Evolutionary conservation across 2,113 vertebrate genomes (phyloP).

Genomic region (Menura novaehollandiae): DNA sequence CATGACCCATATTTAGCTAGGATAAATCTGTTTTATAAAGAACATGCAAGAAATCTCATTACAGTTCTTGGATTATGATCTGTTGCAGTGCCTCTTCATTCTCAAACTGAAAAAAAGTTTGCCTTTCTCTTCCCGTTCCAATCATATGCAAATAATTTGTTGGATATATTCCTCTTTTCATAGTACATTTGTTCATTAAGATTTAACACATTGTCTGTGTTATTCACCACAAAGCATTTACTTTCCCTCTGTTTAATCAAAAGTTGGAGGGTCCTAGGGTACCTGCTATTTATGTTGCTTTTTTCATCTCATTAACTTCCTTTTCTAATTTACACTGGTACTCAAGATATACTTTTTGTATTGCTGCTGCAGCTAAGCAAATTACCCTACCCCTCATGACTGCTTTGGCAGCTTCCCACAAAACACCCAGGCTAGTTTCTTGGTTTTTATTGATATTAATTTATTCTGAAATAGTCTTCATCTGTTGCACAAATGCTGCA

Average conservation of each 20-base stretch:
- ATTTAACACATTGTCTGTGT: constrained; percentile 44
- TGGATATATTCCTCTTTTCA: constrained; percentile 45
- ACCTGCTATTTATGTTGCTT: constrained; percentile 59
- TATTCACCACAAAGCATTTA: constrained; percentile 50
- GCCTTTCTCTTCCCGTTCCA: not conserved
- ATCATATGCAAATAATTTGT: constrained; percentile 48
- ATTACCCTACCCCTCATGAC: constrained; percentile 66
- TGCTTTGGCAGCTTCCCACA: constrained; percentile 67
- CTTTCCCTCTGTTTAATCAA: constrained; percentile 60
- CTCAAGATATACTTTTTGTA: constrained; percentile 63
- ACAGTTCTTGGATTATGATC: not conserved
- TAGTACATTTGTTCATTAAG: constrained; percentile 57
- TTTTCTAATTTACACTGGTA: constrained; percentile 64
- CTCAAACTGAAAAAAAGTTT: not conserved
- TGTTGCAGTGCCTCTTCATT: not conserved
- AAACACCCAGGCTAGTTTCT: constrained; percentile 66
- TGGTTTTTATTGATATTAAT: constrained; percentile 75
- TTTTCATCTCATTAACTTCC: constrained; percentile 72
- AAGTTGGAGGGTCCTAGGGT: constrained; percentile 54
- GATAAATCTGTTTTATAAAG: not conserved
- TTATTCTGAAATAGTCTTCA: constrained; percentile 75
- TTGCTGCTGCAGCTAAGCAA: constrained; percentile 31
- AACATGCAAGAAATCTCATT: constrained; percentile 27
- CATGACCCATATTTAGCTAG: constrained; percentile 53
- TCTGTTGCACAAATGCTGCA: constrained; percentile 69